Evolutionary conservation across 2,797 vertebrate species (phyloP).

Genomic region (Poecilia velifera): DNA sequence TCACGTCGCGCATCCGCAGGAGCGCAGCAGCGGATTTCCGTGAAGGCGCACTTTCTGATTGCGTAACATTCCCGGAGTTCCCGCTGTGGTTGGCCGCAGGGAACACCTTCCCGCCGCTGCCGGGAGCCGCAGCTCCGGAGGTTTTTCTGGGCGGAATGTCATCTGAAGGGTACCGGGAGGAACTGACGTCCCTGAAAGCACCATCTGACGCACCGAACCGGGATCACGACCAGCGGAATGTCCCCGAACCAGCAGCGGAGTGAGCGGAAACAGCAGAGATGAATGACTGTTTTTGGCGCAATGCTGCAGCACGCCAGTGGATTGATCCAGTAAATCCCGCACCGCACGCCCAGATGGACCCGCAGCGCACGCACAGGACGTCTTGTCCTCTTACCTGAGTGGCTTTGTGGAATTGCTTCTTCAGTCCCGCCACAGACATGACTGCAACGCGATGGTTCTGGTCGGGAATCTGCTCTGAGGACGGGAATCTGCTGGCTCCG

Average conservation of each 20-base stretch:
- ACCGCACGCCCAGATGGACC: not conserved
- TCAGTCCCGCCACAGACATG: slow-evolving; percentile 92
- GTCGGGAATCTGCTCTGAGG: slow-evolving; percentile 10
- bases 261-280: slow-evolving; percentile 16
- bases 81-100: slow-evolving; percentile 39
- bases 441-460: slow-evolving; percentile 50
- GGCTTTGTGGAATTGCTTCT: slow-evolving; percentile 96
- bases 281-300: slow-evolving; percentile 51
- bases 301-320: slow-evolving; percentile 51
- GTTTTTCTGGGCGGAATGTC: slow-evolving; percentile 69
- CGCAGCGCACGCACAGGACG: slow-evolving; percentile 5
- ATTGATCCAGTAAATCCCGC: no score
- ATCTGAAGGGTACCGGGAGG: slow-evolving; percentile 77
- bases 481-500: slow-evolving; percentile 35
- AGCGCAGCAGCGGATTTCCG: slow-evolving; percentile 64
- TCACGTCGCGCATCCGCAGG: slow-evolving; percentile 56
- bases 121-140: slow-evolving; percentile 28
- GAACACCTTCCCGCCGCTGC: slow-evolving; percentile 21
- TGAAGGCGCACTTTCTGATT: slow-evolving; percentile 65
- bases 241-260: not conserved
- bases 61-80: slow-evolving; percentile 65
- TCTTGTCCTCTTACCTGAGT: slow-evolving; percentile 85
- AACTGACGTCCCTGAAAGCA: slow-evolving; percentile 37
- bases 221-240: not conserved
- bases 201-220: slow-evolving; percentile 2